Evolutionary conservation across 2,113 vertebrate species (phyloP).

Genomic region (Cygnus atratus): DNA sequence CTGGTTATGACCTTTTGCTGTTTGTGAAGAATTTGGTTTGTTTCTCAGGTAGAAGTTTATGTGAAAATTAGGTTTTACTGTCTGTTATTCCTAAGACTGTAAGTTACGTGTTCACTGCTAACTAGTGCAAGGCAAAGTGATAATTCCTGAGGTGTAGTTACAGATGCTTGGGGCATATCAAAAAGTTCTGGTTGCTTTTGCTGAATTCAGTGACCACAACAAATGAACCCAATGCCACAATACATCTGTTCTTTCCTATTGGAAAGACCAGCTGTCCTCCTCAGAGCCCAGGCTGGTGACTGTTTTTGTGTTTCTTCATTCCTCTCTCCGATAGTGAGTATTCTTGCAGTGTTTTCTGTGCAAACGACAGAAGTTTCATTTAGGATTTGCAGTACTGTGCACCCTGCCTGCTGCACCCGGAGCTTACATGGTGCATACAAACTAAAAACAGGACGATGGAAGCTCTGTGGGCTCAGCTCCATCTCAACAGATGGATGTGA

Average conservation of each 20-base stretch:
- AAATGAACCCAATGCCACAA: not conserved
- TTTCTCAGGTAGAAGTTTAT: not conserved
- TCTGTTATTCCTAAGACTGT: not conserved
- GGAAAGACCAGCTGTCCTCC: not conserved
- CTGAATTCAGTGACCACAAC: not conserved
- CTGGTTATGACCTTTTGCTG: not conserved
- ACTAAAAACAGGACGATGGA: not conserved
- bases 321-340: not conserved
- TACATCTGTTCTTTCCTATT: not conserved
- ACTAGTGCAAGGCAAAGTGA: not conserved
- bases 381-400: not conserved
- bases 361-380: not conserved
- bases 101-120: not conserved
- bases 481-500: constrained; percentile 21
- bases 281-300: not conserved
- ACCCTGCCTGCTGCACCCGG: not conserved
- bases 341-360: not conserved
- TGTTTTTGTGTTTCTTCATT: not conserved
- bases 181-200: not conserved
- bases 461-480: constrained; percentile 2
- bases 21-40: not conserved
- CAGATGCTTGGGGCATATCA: not conserved
- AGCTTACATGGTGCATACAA: not conserved
- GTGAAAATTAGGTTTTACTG: not conserved
- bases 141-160: not conserved